Base-by-base conservation (phyloP, 2,888 invertebrate species). In the Epinotia bilunana region DNA sequence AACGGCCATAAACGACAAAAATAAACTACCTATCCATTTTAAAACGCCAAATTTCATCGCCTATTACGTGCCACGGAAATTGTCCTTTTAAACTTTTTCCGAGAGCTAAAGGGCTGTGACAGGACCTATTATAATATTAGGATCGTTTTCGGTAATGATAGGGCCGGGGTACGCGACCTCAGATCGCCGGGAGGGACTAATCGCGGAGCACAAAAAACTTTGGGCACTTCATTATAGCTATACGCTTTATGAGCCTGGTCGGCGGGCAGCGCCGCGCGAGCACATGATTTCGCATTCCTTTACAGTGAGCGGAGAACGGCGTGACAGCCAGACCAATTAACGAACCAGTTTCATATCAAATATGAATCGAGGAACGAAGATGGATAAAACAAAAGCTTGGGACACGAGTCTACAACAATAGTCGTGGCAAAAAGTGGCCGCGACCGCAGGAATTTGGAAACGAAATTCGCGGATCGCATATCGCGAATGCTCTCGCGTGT, bases 81-180 rank as follows among this genome's bases (percentile, higher is more conserved):
- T 93, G 93, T 93, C 93, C 89, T 87, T 75, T 90, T 88, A 86
- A 87, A 86, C 85, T 87, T 87, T 90, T 91, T 88, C 87, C 86
- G 79, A 82, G 80, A 82, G 74, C 83, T 83, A 82, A 86, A 90
- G 87, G 90, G 87, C 88, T 93, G 92, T 91, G 93, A 94, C 93
- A 93, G 90, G 90, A 88, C 90, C 74, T 91, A 93, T 94, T 94
- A 94, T 92, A 92, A 91, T 93, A 93, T 94, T 93, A 93, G 91
- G 90, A 92, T 86, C 93, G 90, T 90, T 93, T 90, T 91, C 86
- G 83, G 89, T 93, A 94, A 94, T 93, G 89, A 93, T 90, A 92
- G 93, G 92, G 91, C 83, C 86, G 87, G 83, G 85, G 85, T 86
- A 83, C 86, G 90, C 89, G 91, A 87, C 89, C 89, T 85, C 83